Percentiles rank a stretch among this genome's conserved stretches.
Evolutionary conservation across 2,113 vertebrate genomes (phyloP).

Genomic region (Procavia capensis): DNA sequence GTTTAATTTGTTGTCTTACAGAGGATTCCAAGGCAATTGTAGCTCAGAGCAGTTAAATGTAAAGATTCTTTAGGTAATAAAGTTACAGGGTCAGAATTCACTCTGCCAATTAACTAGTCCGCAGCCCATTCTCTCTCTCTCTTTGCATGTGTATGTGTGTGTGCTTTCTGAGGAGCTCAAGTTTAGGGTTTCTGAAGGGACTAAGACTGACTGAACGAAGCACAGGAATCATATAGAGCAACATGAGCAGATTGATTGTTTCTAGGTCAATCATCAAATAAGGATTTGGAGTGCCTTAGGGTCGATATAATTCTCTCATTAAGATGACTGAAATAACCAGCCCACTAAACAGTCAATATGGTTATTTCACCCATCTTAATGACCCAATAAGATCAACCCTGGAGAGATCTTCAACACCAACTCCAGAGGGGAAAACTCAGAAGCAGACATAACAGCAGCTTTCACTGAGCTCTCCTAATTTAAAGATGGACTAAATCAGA

Average conservation of each 20-base stretch:
- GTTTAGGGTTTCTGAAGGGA: neutral
- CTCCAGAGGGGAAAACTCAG: slow-evolving; percentile 11
- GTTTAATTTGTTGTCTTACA: neutral
- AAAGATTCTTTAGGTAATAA: neutral
- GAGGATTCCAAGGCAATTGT: neutral
- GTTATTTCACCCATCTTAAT: slow-evolving; percentile 78
- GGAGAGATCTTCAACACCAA: slow-evolving; percentile 39
- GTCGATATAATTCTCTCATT: slow-evolving; percentile 81
- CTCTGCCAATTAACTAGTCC: neutral
- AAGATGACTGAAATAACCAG: slow-evolving; percentile 78
- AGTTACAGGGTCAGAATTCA: neutral
- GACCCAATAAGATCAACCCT: slow-evolving; percentile 75
- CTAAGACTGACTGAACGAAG: neutral
- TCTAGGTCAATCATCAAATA: slow-evolving; percentile 78
- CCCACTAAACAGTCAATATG: slow-evolving; percentile 70
- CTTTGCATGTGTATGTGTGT: no score
- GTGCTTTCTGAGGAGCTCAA: neutral
- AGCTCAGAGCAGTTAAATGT: neutral
- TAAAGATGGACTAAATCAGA: slow-evolving; percentile 55
- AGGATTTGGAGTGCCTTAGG: slow-evolving; percentile 68
- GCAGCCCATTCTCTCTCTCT: neutral
- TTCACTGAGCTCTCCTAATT: slow-evolving; percentile 32
- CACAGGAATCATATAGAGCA: slow-evolving; percentile 54
- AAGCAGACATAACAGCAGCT: neutral
- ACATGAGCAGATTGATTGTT: slow-evolving; percentile 68